Evolutionary conservation across 2,113 vertebrate genomes (phyloP).

Genomic region (Stegostoma tigrinum): DNA sequence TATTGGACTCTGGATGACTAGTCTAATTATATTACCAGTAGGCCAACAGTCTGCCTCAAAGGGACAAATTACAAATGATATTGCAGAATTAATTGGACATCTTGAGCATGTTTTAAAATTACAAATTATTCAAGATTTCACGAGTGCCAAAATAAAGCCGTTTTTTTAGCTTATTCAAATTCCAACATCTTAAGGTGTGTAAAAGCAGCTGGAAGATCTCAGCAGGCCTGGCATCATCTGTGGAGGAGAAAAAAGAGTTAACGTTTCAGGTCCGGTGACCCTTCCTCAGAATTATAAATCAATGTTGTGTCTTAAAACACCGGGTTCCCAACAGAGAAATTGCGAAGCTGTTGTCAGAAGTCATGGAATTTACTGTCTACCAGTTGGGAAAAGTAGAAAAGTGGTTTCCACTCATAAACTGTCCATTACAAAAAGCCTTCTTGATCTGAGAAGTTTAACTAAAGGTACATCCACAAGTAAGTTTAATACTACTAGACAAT

Average conservation of each 20-base stretch:
- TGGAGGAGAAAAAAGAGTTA: too few species aligned
- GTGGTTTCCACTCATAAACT: neutral
- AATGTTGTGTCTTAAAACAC: neutral
- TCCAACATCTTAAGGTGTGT: neutral
- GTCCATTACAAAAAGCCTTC: neutral
- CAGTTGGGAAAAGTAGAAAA: neutral
- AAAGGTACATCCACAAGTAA: neutral
- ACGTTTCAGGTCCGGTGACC: too few species aligned
- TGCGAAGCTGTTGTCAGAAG: neutral
- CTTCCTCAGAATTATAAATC: too few species aligned
- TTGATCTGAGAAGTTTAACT: neutral
- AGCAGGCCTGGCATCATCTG: too few species aligned
- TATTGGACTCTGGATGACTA: too few species aligned
- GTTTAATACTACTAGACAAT: neutral
- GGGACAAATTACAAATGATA: neutral
- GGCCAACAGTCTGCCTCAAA: neutral
- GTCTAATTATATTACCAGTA: too few species aligned
- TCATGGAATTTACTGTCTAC: neutral
- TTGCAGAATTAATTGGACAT: neutral
- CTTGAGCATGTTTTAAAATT: neutral
- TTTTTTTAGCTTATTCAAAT: neutral
- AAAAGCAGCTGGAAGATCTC: too few species aligned
- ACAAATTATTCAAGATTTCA: conserved; percentile 25
- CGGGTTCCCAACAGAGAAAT: neutral
- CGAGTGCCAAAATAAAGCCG: neutral